These are phyloP conservation scores for Fissipunctia ypsillon DNA, from an alignment of 2,888 invertebrate genomes.

Conservation along the genomic window DNA sequence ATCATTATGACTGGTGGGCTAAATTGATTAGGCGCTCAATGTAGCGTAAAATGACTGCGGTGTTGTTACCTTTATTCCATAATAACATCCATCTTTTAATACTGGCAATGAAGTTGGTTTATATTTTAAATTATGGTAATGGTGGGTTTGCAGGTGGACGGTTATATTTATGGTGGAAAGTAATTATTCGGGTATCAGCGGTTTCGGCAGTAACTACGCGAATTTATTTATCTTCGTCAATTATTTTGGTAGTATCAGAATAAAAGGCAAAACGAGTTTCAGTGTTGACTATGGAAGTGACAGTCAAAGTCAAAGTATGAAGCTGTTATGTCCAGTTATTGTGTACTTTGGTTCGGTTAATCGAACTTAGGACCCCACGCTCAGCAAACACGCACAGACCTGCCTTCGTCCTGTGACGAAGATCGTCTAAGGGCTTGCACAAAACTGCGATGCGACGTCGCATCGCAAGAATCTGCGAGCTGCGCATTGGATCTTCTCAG, in stretches of 20 bases:
- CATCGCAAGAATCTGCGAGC: too few relatives aligned
- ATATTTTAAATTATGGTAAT: slow-evolving; percentile 12
- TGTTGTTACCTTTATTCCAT: slow-evolving; percentile 7
- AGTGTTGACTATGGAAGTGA: not conserved
- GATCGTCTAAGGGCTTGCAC: too few relatives aligned
- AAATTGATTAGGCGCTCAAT: slow-evolving; percentile 67
- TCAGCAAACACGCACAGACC: too few relatives aligned
- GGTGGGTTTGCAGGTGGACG: not conserved
- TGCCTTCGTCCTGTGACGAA: too few relatives aligned
- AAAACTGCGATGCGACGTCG: too few relatives aligned
- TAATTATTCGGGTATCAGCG: not conserved
- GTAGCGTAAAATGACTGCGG: slow-evolving; percentile 67
- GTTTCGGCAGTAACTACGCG: not conserved
- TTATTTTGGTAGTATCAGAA: not conserved
- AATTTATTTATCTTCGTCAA: not conserved
- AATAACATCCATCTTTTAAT: slow-evolving; percentile 2
- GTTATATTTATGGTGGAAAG: not conserved
- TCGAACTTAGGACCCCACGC: too few relatives aligned
- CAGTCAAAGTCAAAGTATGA: not conserved
- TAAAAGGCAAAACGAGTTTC: not conserved
- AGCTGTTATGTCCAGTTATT: not conserved
- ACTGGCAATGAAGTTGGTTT: slow-evolving; percentile 19
- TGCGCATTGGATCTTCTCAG: too few relatives aligned
- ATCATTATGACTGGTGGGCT: slow-evolving; percentile 59
- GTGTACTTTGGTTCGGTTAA: too few relatives aligned